Evolutionary conservation across 2,888 invertebrate genomes (phyloP).

Genomic region (Drosophila histrio): DNA sequence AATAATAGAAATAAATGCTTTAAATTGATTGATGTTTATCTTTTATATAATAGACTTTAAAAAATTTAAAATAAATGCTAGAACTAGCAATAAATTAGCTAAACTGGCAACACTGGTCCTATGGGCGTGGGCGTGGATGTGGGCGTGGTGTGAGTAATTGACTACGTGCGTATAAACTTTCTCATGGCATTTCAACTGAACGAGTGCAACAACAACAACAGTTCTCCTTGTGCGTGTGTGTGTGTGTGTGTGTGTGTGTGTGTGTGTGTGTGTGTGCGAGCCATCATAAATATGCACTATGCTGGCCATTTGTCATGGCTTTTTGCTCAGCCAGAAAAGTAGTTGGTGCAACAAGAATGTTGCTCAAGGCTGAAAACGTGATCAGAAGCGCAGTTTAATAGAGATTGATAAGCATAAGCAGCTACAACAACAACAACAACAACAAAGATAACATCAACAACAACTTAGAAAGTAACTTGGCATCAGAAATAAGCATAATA

Average conservation of each 20-base stretch:
- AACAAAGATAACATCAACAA: not conserved
- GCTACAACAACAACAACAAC: not conserved
- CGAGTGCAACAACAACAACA: slow-evolving; percentile 31
- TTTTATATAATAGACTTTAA: no score
- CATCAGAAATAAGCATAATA: not conserved
- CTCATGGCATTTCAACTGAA: slow-evolving; percentile 68
- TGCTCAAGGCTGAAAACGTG: slow-evolving; percentile 36
- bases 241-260: slow-evolving; percentile 3
- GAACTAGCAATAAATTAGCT: no score
- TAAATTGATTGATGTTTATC: no score
- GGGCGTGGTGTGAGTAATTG: slow-evolving; percentile 73
- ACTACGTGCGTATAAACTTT: slow-evolving; percentile 79
- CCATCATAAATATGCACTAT: slow-evolving; percentile 75
- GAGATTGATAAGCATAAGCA: slow-evolving; percentile 67
- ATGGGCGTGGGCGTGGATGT: no score
- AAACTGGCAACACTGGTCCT: no score
- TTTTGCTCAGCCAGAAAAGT: slow-evolving; percentile 38
- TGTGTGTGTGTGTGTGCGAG: slow-evolving; percentile 25
- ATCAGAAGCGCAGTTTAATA: slow-evolving; percentile 57
- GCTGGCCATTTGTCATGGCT: slow-evolving; percentile 72
- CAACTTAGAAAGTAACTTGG: not conserved
- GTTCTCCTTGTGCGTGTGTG: slow-evolving; percentile 57
- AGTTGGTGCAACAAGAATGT: slow-evolving; percentile 37
- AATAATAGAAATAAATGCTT: no score
- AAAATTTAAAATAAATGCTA: no score